Evolutionary conservation across 1,140 invertebrate genomes (phyloP).

Genomic region (Littorina saxatilis): DNA sequence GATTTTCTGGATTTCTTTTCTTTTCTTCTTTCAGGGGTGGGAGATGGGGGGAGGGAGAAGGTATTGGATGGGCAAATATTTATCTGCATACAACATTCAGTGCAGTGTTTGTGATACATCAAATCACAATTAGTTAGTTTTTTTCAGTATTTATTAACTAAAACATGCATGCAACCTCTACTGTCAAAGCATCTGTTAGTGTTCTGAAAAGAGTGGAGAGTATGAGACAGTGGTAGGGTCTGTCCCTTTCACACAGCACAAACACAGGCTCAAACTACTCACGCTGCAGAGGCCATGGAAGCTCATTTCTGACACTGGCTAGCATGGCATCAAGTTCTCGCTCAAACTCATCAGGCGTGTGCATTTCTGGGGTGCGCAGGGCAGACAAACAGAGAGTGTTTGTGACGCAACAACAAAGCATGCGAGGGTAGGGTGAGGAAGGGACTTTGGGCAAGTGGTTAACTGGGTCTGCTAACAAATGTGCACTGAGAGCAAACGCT

Average conservation of each 20-base stretch:
- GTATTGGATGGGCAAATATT: no score
- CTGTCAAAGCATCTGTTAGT: neutral
- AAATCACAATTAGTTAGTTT: no score
- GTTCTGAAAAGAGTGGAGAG: neutral
- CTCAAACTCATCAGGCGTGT: slow-evolving; percentile 66
- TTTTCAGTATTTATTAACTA: no score
- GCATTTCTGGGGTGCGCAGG: slow-evolving; percentile 31
- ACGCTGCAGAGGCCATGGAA: slow-evolving; percentile 44
- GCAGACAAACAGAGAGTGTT: neutral
- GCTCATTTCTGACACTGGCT: slow-evolving; percentile 55
- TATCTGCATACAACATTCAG: no score
- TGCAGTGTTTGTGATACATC: no score
- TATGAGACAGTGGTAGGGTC: neutral
- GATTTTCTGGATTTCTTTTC: no score
- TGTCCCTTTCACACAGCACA: neutral
- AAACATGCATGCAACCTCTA: neutral
- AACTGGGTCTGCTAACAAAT: no score
- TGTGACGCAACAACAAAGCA: slow-evolving; percentile 12
- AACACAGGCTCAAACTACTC: slow-evolving; percentile 5
- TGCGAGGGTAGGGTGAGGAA: neutral
- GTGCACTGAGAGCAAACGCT: no score
- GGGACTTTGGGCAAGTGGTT: neutral
- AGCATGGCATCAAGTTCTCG: slow-evolving; percentile 68
- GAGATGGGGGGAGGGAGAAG: no score
- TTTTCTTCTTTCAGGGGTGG: no score